Percentiles rank a stretch among this genome's conserved stretches.
These are phyloP conservation scores for Pagetopsis macropterus DNA, from an alignment of 2,797 vertebrate species.

Conservation along the genomic window DNA sequence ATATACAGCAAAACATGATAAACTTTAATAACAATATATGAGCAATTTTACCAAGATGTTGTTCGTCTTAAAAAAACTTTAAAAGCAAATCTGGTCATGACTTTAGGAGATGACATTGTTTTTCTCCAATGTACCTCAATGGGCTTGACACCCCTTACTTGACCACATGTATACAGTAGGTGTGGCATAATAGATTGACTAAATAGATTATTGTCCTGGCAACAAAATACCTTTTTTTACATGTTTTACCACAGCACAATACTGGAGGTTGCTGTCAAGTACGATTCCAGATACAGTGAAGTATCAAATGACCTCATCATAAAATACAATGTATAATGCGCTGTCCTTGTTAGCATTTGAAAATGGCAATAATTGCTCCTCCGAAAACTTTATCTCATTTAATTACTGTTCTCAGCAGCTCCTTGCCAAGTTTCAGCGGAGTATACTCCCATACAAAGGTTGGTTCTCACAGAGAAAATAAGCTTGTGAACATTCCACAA, in stretches of 20 bases:
- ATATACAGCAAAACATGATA: not conserved
- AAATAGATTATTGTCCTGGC: not conserved
- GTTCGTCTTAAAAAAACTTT: not conserved
- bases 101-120: not conserved
- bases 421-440: slow-evolving; percentile 72
- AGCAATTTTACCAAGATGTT: not conserved
- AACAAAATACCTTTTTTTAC: not conserved
- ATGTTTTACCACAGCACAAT: not conserved
- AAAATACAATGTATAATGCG: not conserved
- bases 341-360: slow-evolving; percentile 1
- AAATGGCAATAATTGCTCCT: not conserved
- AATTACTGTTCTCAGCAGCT: slow-evolving; percentile 20
- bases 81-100: not conserved
- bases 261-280: not conserved
- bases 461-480: slow-evolving; percentile 68
- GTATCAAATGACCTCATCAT: not conserved
- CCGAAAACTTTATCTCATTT: slow-evolving; percentile 16
- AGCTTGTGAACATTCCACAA: slow-evolving; percentile 64
- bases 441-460: slow-evolving; percentile 50
- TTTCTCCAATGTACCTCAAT: not conserved
- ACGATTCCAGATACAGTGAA: not conserved
- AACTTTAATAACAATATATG: not conserved
- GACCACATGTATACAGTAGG: not conserved
- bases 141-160: not conserved
- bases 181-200: slow-evolving; percentile 6